Conservation (phyloP, 64 coral and sea anemone species). For the Actinia equina region DNA sequence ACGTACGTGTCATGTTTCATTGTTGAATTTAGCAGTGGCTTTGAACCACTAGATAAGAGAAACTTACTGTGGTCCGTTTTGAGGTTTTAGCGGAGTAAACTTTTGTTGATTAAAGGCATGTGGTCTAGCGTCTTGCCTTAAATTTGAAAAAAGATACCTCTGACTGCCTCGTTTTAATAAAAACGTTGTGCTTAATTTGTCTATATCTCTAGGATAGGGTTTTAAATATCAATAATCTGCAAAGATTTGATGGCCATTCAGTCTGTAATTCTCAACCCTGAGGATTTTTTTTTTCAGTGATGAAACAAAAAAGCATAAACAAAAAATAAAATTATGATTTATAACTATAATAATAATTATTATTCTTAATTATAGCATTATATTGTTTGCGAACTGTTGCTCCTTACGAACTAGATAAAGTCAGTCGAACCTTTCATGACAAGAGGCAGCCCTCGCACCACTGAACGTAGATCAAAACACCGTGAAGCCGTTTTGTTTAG, state of each 20-base stretch:
- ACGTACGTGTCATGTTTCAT: background rate
- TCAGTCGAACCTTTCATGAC: background rate
- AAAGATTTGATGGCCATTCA: background rate
- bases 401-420: background rate
- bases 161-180: background rate
- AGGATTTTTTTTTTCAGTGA: background rate
- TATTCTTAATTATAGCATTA: background rate
- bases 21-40: background rate
- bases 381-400: background rate
- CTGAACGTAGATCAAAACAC: too few species aligned
- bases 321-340: background rate
- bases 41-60: background rate
- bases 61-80: background rate
- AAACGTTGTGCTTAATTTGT: background rate
- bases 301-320: background rate
- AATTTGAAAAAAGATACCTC: background rate
- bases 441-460: too few species aligned
- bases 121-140: background rate
- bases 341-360: background rate
- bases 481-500: background rate
- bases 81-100: background rate
- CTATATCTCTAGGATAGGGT: conserved; percentile 2
- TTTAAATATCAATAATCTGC: background rate
- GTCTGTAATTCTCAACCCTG: background rate
- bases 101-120: background rate